Evolutionary conservation across 2,888 invertebrate genomes (phyloP).

Genomic region (Drosophila atripex): DNA sequence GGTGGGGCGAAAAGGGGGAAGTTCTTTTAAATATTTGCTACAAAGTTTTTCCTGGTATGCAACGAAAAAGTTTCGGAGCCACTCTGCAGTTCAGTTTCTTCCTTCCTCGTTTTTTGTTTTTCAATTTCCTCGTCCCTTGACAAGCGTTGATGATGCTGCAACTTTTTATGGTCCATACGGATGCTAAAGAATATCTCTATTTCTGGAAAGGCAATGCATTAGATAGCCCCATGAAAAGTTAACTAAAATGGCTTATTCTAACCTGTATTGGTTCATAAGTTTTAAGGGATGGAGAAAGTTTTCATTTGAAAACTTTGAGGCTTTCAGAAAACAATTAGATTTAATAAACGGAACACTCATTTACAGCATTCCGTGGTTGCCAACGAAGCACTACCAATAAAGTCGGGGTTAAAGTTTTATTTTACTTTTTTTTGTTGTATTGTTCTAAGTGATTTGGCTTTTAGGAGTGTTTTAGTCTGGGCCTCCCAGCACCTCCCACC

Average conservation of each 20-base stretch:
- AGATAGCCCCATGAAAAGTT: slow-evolving; percentile 3
- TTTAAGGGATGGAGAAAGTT: slow-evolving; percentile 7
- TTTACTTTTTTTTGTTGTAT: slow-evolving; percentile 30
- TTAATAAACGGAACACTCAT: slow-evolving; percentile 64
- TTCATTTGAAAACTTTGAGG: slow-evolving; percentile 13
- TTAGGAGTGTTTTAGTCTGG: slow-evolving; percentile 4
- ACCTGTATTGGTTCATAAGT: not conserved
- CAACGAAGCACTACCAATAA: slow-evolving; percentile 32
- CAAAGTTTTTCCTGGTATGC: slow-evolving; percentile 54
- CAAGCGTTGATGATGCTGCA: slow-evolving; percentile 66
- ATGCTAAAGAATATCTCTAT: slow-evolving; percentile 60
- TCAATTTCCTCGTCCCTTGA: slow-evolving; percentile 33
- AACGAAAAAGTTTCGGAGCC: slow-evolving; percentile 55
- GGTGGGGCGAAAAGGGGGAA: not conserved
- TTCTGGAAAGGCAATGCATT: slow-evolving; percentile 11
- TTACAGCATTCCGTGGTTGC: slow-evolving; percentile 29
- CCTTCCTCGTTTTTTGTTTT: slow-evolving; percentile 5
- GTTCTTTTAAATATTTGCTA: slow-evolving; percentile 66
- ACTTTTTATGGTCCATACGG: slow-evolving; percentile 58
- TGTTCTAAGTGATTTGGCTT: slow-evolving; percentile 36
- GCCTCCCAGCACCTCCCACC: not conserved
- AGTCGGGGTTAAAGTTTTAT: slow-evolving; percentile 57
- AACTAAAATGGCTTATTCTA: slow-evolving; percentile 16
- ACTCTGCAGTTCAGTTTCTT: slow-evolving; percentile 2
- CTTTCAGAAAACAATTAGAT: slow-evolving; percentile 62